Conservation (phyloP, 2,888 invertebrate species). For the Tenthredo notha region DNA sequence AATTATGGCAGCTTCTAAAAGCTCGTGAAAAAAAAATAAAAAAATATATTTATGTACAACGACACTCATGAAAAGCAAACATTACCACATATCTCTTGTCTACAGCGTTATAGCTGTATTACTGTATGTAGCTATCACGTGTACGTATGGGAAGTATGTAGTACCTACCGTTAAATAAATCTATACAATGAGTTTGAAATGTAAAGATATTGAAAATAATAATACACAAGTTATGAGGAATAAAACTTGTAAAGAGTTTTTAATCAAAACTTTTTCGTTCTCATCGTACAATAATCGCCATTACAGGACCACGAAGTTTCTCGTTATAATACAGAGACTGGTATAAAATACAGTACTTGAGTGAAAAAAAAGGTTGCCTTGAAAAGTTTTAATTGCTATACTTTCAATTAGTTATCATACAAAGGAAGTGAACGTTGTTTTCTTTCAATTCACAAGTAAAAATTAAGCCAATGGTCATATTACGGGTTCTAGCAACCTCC, state of each 20-base stretch:
- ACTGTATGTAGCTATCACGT: background rate
- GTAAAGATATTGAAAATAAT: slow-evolving; percentile 25
- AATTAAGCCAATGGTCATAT: background rate
- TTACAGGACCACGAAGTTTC: slow-evolving; percentile 19
- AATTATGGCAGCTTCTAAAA: slow-evolving; percentile 18
- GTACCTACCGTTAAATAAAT: background rate
- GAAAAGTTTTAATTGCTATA: slow-evolving; percentile 33
- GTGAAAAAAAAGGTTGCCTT: slow-evolving; percentile 7
- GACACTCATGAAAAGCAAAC: background rate
- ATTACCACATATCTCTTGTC: background rate
- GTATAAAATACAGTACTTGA: background rate
- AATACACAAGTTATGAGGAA: slow-evolving; percentile 23
- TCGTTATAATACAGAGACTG: background rate
- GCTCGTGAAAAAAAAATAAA: background rate
- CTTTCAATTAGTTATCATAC: background rate
- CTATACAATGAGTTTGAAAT: background rate
- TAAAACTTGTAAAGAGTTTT: slow-evolving; percentile 25
- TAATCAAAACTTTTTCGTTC: slow-evolving; percentile 45
- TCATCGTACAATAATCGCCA: slow-evolving; percentile 39
- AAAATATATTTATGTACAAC: background rate
- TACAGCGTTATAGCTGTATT: background rate
- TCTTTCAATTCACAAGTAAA: background rate
- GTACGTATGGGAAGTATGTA: background rate
- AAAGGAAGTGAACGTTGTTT: background rate
- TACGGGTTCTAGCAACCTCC: background rate